Conservation (phyloP, 2,888 invertebrate genomes). For the Lycophotia porphyrea region DNA sequence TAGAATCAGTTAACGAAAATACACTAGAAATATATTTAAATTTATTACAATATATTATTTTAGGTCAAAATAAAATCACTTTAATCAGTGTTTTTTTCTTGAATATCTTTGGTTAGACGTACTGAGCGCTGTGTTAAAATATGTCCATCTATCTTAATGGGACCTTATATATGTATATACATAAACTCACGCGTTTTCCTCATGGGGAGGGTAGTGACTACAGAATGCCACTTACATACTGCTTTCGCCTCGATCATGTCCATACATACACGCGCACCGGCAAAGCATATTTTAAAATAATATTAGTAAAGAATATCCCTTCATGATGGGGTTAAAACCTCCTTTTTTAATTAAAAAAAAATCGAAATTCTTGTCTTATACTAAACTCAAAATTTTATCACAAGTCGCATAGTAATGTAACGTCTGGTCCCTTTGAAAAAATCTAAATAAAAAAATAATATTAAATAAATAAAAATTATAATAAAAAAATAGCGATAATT, state of each 20-base stretch:
- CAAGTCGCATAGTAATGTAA: conserved; percentile 66
- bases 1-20: too few relatives aligned
- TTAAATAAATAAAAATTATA: conserved; percentile 55
- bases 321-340: neutral
- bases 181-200: neutral
- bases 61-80: too few relatives aligned
- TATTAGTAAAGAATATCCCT: neutral
- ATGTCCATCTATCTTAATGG: too few relatives aligned
- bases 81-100: too few relatives aligned
- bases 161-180: too few relatives aligned
- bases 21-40: too few relatives aligned
- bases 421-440: conserved; percentile 53
- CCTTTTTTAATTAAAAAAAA: too few relatives aligned
- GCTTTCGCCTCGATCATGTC: neutral
- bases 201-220: neutral
- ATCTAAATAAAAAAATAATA: conserved; percentile 45
- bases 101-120: too few relatives aligned
- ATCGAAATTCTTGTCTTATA: conserved; percentile 23
- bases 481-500: conserved; percentile 48
- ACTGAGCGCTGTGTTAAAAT: too few relatives aligned
- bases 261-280: neutral
- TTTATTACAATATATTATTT: too few relatives aligned
- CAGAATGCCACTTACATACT: neutral
- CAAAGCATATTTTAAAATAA: neutral
- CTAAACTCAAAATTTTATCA: conserved; percentile 61